Conservation (phyloP, 2,113 vertebrate species). For the Sinocyclocheilus grahami region DNA sequence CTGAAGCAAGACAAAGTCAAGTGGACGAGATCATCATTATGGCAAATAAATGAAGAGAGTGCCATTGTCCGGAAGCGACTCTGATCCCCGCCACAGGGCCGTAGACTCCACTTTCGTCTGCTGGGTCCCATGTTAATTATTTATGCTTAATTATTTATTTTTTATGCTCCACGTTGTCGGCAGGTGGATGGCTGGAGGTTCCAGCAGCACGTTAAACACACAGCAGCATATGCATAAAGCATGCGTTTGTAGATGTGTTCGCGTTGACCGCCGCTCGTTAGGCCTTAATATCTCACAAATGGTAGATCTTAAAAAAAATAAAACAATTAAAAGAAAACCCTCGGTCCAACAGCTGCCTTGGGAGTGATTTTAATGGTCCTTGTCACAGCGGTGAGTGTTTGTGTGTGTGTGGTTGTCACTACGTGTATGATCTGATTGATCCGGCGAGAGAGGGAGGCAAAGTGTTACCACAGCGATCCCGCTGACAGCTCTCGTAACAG, state of each 20-base stretch:
- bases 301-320: constrained; percentile 73
- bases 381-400: constrained; percentile 73
- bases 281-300: constrained; percentile 58
- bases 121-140: constrained; percentile 76
- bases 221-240: constrained; percentile 8
- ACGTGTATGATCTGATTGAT: constrained; percentile 66
- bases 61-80: constrained; percentile 15
- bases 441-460: constrained; percentile 40
- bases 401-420: constrained; percentile 59
- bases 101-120: constrained; percentile 44
- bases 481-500: constrained; percentile 20
- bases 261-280: constrained; percentile 57
- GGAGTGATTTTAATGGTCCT: constrained; percentile 84
- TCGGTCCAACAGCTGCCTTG: constrained; percentile 77
- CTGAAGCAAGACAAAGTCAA: constrained; percentile 38
- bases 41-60: constrained; percentile 40
- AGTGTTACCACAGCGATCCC: too few relatives aligned
- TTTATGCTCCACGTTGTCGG: constrained; percentile 51
- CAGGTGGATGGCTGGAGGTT: constrained; percentile 66
- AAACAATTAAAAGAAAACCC: constrained; percentile 74
- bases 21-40: constrained; percentile 41
- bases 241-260: background rate
- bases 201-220: constrained; percentile 60
- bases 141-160: constrained; percentile 81
- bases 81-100: constrained; percentile 49